Base-by-base conservation (phyloP, 2,797 vertebrate genomes). In the Nothura maculosa region DNA sequence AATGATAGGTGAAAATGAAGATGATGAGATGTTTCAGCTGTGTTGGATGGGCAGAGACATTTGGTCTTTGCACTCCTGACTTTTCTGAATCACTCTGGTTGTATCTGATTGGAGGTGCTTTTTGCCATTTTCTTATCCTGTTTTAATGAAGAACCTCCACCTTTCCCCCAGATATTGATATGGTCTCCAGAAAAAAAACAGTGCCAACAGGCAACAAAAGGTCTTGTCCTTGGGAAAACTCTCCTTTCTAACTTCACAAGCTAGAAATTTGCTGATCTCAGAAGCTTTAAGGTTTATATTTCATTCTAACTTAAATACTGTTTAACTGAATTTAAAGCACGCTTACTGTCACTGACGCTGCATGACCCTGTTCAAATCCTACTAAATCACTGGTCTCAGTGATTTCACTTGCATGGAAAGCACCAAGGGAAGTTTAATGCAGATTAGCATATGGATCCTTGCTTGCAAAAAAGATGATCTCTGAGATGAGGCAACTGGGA, bases 311-410 rank as follows among this genome's bases (percentile, higher is more conserved):
- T 72, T 55, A 94, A 94, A 94, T 93, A 66, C 76, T 25, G 25
- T 91, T 89, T 93, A 94, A 94, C 81, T 72, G 73, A 93, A 70
- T 87, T 92, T 93, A 93, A 94, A 92, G 58, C 43, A 58, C 50
- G 28, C 21, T 91, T 87, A 66, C 64, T 87, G 61, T 43, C 61
- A 63, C 62, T 82, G 82, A 75, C 93, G 87, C 80, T 55, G 61
- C 54, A 80, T 25, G 61, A 92, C 94, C 90, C 84, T 86, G 85
- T 90, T 36, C 64, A 91, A 94, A 96, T 93, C 95, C 85, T 72
- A 6, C 66, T 85, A 82, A 94, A 91, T 81, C 93, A 81, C 62
- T 66, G 48, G 48, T 80, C 18, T 93, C 72, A 60, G 50, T 75
- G 55, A 81, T 85, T 93, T 83, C 42, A 43, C 55, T 57, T 60